Evolutionary conservation across 1,140 invertebrate genomes (phyloP).

Genomic region (Drosophila elegans): DNA sequence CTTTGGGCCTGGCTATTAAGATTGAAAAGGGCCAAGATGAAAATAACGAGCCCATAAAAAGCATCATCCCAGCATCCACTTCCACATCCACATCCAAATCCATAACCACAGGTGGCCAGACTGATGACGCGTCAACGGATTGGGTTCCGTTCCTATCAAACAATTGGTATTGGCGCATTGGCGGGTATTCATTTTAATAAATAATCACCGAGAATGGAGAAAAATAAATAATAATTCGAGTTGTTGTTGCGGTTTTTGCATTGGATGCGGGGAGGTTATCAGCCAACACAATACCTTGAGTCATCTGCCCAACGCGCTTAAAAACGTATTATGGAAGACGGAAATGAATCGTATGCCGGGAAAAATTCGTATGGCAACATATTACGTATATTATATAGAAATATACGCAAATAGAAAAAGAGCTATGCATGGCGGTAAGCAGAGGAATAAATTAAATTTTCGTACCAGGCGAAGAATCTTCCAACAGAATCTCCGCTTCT

Average conservation of each 20-base stretch:
- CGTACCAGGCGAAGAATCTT: slow-evolving; percentile 47
- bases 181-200: slow-evolving; percentile 79
- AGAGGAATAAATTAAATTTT: slow-evolving; percentile 81
- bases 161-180: slow-evolving; percentile 42
- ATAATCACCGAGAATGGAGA: slow-evolving; percentile 75
- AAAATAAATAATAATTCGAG: slow-evolving; percentile 68
- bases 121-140: slow-evolving; percentile 68
- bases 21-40: slow-evolving; percentile 38
- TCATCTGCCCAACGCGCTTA: slow-evolving; percentile 75
- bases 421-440: slow-evolving; percentile 67
- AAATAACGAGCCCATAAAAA: slow-evolving; percentile 81
- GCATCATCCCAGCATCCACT: slow-evolving; percentile 18
- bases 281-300: slow-evolving; percentile 74
- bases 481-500: slow-evolving; percentile 39
- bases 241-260: slow-evolving; percentile 46
- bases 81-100: too few species aligned
- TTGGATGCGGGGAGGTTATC: slow-evolving; percentile 71
- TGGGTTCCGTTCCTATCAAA: slow-evolving; percentile 62
- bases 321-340: slow-evolving; percentile 83
- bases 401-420: slow-evolving; percentile 72
- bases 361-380: slow-evolving; percentile 53
- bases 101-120: slow-evolving; percentile 27
- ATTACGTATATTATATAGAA: slow-evolving; percentile 63
- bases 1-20: slow-evolving; percentile 54
- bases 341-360: slow-evolving; percentile 71